Evolutionary conservation across 23 tunicate species (phyloP).

Genomic region (Styela plicata): DNA sequence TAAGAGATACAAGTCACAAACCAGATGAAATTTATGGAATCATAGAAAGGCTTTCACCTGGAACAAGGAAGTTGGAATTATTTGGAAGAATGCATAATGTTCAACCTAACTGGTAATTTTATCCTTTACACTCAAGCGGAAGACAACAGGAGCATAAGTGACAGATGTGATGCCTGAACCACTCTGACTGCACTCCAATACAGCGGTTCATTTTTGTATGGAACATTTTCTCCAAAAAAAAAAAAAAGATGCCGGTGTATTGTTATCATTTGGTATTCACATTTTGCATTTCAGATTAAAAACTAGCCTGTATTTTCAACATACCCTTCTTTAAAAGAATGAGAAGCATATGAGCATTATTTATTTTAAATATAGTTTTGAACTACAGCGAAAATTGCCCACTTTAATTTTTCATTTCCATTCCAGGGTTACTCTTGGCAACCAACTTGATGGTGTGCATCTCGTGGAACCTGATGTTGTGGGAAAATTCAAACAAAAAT

Average conservation of each 20-base stretch:
- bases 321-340: background rate
- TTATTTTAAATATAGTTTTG: too few species aligned
- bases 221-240: too few species aligned
- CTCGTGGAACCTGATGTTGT: conserved; percentile 88
- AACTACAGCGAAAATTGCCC: background rate
- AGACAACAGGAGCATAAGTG: background rate
- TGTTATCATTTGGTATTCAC: too few species aligned
- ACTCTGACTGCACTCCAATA: background rate
- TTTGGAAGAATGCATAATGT: conserved; percentile 97
- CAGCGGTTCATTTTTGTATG: too few species aligned
- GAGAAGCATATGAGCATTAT: too few species aligned
- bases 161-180: background rate
- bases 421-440: conserved; percentile 94
- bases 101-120: conserved; percentile 82
- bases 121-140: background rate
- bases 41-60: conserved; percentile 95
- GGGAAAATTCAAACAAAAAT: conserved; percentile 57
- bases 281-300: too few species aligned
- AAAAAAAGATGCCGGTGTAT: too few species aligned
- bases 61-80: conserved; percentile 91
- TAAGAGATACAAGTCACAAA: conserved; percentile 95
- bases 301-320: too few species aligned
- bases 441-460: conserved; percentile 98
- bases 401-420: background rate
- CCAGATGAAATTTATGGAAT: conserved; percentile 99